phyloP scores from a whole-genome alignment of 2,888 invertebrate genomes.

The Sericinus montela region DNA sequence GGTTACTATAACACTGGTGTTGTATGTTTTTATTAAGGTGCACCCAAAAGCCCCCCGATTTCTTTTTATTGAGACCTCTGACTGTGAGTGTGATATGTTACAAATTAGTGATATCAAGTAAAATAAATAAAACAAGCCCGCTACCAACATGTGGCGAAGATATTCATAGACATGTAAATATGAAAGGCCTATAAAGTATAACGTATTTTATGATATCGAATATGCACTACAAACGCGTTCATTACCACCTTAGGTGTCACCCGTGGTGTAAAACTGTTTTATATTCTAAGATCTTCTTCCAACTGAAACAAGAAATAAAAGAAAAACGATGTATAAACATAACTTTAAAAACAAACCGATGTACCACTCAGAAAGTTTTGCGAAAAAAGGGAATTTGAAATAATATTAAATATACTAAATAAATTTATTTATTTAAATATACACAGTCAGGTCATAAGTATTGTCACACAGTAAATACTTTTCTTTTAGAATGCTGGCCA shows the following conservation, averaged over 20 bases:
- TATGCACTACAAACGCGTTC: slow-evolving; percentile 50
- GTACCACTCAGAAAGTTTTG: too few relatives aligned
- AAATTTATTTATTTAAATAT: too few relatives aligned
- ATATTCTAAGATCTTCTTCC: slow-evolving; percentile 26
- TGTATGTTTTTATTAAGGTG: background rate
- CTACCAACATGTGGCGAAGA: slow-evolving; percentile 11
- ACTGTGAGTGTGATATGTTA: slow-evolving; percentile 4
- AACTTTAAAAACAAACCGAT: slow-evolving; percentile 19
- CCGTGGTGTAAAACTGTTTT: slow-evolving; percentile 36
- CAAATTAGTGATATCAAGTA: slow-evolving; percentile 1
- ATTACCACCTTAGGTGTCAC: slow-evolving; percentile 39
- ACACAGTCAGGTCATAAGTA: too few relatives aligned
- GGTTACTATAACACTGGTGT: slow-evolving; percentile 4
- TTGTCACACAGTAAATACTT: too few relatives aligned
- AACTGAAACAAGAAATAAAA: slow-evolving; percentile 29
- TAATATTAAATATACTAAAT: too few relatives aligned
- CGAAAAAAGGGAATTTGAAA: too few relatives aligned
- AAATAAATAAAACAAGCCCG: background rate
- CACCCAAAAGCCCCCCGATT: background rate
- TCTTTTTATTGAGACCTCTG: slow-evolving; percentile 12
- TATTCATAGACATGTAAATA: slow-evolving; percentile 1
- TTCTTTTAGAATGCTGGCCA: too few relatives aligned
- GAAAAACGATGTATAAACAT: slow-evolving; percentile 32
- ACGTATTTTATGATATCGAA: slow-evolving; percentile 39
- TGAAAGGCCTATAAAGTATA: slow-evolving; percentile 20